A percentile compares a stretch with the other conserved stretches of the same genome.
Conservation (phyloP, 2,113 vertebrate species). For the Orycteropus afer region DNA sequence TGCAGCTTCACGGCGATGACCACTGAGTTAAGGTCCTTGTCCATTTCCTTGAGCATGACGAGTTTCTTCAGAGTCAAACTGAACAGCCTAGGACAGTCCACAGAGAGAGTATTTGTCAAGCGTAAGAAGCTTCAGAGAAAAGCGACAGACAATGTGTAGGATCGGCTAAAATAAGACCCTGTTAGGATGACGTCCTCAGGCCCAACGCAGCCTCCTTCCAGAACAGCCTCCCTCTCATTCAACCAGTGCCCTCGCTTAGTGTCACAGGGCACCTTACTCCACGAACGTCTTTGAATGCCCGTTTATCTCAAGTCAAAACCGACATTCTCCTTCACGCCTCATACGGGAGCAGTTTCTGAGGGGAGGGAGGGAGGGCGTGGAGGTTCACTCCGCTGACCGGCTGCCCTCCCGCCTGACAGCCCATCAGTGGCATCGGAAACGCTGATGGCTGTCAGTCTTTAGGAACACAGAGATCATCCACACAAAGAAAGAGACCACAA, state of each 20-base stretch:
- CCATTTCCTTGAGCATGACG: constrained; percentile 89
- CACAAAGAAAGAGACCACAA: background rate
- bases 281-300: background rate
- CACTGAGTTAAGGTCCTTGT: constrained; percentile 95
- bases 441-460: background rate
- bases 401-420: too few species aligned
- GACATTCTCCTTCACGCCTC: background rate
- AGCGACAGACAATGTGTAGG: background rate
- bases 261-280: background rate
- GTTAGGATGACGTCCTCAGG: background rate
- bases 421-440: background rate
- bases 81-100: constrained; percentile 88
- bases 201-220: background rate
- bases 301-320: background rate
- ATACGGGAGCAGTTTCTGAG: background rate
- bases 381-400: too few species aligned
- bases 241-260: background rate
- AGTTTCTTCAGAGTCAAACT: constrained; percentile 95
- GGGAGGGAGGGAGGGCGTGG: background rate
- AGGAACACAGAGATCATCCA: background rate
- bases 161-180: too few species aligned
- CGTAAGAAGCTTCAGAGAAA: background rate
- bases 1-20: constrained; percentile 96
- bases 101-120: constrained; percentile 45
- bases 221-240: background rate